A percentile compares a stretch with the other conserved stretches of the same genome.
Evolutionary conservation across 2,888 invertebrate species (phyloP).

Genomic region (Hydroisotoma schaefferi): DNA sequence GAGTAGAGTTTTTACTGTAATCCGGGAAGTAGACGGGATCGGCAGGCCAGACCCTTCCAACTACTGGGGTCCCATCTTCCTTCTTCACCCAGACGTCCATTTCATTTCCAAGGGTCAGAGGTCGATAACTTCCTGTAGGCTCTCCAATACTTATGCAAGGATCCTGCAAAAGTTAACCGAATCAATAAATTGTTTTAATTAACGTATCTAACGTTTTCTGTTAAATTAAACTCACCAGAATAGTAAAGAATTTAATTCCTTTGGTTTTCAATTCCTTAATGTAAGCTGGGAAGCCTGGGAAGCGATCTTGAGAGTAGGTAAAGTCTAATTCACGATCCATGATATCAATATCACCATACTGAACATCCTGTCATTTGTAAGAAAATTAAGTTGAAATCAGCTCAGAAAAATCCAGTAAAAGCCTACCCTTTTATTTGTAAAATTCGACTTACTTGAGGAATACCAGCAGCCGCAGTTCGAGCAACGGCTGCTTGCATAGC

Average conservation of each 20-base stretch:
- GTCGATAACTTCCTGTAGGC: constrained; percentile 19
- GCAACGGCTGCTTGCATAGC: constrained; percentile 64
- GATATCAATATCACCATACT: constrained; percentile 57
- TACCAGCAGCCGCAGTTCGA: constrained; percentile 65
- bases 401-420: neutral
- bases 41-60: constrained; percentile 41
- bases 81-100: constrained; percentile 47
- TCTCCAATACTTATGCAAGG: constrained; percentile 32
- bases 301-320: constrained; percentile 64
- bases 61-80: constrained; percentile 33
- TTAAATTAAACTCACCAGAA: constrained; percentile 26
- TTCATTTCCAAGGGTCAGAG: constrained; percentile 41
- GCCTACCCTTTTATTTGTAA: neutral
- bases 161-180: constrained; percentile 10
- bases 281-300: constrained; percentile 63
- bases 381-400: neutral
- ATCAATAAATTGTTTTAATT: neutral
- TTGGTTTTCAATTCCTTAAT: constrained; percentile 65
- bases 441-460: constrained; percentile 63
- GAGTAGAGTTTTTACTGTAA: constrained; percentile 37
- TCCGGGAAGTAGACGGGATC: constrained; percentile 46
- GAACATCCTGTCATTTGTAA: constrained; percentile 40
- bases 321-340: constrained; percentile 77
- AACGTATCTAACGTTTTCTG: neutral
- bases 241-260: constrained; percentile 45